Evolutionary conservation across 2,113 vertebrate genomes (phyloP).

Genomic region (Leucosticte australis): DNA sequence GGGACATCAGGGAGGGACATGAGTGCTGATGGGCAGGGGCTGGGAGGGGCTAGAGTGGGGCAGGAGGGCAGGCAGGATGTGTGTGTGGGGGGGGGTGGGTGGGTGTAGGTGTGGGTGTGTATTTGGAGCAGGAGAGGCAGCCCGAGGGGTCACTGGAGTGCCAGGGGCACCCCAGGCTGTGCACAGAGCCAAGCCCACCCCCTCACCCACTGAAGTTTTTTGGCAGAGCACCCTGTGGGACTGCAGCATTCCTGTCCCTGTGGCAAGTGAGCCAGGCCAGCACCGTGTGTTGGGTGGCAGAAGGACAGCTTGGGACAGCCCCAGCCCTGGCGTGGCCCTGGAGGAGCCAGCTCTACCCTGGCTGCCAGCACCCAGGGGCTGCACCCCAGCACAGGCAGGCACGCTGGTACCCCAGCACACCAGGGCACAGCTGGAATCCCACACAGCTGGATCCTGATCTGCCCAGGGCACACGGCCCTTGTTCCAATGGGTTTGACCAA

Average conservation of each 20-base stretch:
- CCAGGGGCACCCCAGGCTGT: not conserved
- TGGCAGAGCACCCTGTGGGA: not conserved
- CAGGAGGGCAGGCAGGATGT: not conserved
- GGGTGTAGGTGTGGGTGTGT: not conserved
- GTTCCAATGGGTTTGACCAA: not conserved
- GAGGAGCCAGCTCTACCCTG: not conserved
- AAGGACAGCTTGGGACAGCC: not conserved
- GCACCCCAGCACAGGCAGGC: not conserved
- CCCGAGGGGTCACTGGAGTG: not conserved
- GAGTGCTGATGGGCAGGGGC: not conserved
- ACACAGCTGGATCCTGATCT: not conserved
- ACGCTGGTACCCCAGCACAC: not conserved
- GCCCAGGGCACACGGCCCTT: fast-evolving
- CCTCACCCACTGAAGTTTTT: fast-evolving
- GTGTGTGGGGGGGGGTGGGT: fast-evolving
- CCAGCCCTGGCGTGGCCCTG: too few relatives aligned
- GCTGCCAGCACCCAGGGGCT: not conserved
- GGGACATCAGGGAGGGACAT: not conserved
- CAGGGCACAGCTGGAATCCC: not conserved
- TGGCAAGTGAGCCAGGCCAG: not conserved
- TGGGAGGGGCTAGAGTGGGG: not conserved
- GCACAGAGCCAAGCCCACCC: not conserved
- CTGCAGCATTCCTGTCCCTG: fast-evolving
- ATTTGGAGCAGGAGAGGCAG: not conserved
- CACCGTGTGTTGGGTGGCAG: not conserved